A percentile compares a stretch with the other conserved stretches of the same genome.
Evolutionary conservation across 2,113 vertebrate genomes (phyloP).

Genomic region (Pelusios castaneus): DNA sequence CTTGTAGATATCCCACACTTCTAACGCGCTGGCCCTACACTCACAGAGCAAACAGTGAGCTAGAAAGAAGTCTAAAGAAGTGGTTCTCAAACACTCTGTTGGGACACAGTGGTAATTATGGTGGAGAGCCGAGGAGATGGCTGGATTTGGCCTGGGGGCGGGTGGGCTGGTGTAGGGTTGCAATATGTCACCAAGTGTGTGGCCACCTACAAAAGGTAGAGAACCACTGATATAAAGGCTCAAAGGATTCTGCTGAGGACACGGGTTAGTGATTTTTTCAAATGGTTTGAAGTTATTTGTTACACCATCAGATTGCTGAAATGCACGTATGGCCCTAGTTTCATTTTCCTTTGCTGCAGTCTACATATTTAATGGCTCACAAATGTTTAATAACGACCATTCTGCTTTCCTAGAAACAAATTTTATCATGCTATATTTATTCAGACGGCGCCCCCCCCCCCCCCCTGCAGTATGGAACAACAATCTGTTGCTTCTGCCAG

Average conservation of each 20-base stretch:
- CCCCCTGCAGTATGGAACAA: background rate
- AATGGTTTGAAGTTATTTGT: background rate
- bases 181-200: too few relatives aligned
- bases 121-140: too few relatives aligned
- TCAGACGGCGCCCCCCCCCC: background rate
- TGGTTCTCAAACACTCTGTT: too few relatives aligned
- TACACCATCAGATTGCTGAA: background rate
- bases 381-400: background rate
- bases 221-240: too few relatives aligned
- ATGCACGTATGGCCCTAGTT: background rate
- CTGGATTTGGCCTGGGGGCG: too few relatives aligned
- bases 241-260: background rate
- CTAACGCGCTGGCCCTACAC: background rate
- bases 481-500: background rate
- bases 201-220: too few relatives aligned
- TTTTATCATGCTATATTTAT: background rate
- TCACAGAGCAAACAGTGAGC: background rate
- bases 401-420: background rate
- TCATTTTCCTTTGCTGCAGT: background rate
- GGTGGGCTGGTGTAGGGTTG: too few relatives aligned
- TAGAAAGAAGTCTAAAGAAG: background rate
- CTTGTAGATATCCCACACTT: background rate
- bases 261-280: background rate
- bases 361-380: background rate
- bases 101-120: too few relatives aligned